These are phyloP conservation scores for human (Homo sapiens) DNA, from an alignment of 2,113 vertebrate genomes.

Conservation along the genomic window DNA sequence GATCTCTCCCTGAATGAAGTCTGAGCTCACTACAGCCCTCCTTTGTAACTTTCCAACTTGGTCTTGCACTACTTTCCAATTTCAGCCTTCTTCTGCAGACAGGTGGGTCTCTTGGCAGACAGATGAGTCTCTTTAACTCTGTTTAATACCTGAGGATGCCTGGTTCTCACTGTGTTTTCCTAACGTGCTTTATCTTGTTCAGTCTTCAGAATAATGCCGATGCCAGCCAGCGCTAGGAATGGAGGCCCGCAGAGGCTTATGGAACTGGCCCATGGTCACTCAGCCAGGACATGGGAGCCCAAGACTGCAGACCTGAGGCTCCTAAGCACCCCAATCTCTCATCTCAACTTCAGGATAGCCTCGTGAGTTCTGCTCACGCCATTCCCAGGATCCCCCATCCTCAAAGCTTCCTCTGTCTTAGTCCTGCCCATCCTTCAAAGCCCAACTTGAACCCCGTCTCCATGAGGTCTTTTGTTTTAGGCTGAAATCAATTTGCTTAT, in stretches of 20 bases:
- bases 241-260: not conserved
- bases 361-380: no score
- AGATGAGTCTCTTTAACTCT: not conserved
- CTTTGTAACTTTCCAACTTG: not conserved
- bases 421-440: not conserved
- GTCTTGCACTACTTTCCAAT: not conserved
- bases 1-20: not conserved
- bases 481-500: not conserved
- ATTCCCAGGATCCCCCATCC: not conserved
- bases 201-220: not conserved
- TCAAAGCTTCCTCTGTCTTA: not conserved
- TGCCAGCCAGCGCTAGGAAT: not conserved
- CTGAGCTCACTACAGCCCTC: not conserved
- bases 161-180: not conserved
- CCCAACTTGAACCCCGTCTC: not conserved
- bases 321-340: not conserved
- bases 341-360: not conserved
- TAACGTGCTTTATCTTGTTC: not conserved
- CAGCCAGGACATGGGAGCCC: not conserved
- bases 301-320: not conserved
- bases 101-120: not conserved
- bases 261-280: not conserved
- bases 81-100: not conserved
- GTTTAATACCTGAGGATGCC: not conserved
- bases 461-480: not conserved